A percentile compares a stretch with the other conserved stretches of the same genome.
These are phyloP conservation scores for Parnassius mnemosyne DNA, from an alignment of 2,888 invertebrate species.

Conservation along the genomic window DNA sequence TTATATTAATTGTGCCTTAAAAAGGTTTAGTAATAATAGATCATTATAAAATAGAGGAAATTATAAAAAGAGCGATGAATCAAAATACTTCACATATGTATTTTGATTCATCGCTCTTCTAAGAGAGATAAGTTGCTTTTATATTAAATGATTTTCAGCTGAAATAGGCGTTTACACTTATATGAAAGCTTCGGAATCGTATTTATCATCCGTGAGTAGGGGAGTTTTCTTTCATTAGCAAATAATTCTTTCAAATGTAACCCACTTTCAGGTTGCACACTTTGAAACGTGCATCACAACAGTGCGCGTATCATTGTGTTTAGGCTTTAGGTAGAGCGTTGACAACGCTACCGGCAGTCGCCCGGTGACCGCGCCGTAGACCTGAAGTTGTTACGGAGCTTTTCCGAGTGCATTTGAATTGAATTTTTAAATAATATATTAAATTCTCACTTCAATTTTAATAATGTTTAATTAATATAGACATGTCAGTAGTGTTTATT, in stretches of 20 bases:
- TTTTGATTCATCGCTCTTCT: too few species aligned
- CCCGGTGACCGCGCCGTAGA: conserved; percentile 42
- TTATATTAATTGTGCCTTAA: too few species aligned
- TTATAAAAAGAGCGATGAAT: too few species aligned
- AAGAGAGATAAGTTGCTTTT: too few species aligned
- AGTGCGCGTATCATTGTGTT: conserved; percentile 20
- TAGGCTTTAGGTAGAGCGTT: conserved; percentile 14
- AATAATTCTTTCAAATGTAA: conserved; percentile 23
- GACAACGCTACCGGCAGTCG: conserved; percentile 47
- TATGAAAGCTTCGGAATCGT: background rate
- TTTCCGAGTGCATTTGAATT: background rate
- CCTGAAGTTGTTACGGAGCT: conserved; percentile 5
- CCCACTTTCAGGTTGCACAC: conserved; percentile 21
- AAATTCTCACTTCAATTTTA: background rate
- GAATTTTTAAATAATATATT: background rate
- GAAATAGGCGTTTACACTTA: background rate
- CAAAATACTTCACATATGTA: too few species aligned
- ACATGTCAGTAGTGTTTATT: too few species aligned
- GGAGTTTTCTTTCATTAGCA: conserved; percentile 10
- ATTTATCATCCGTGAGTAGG: background rate
- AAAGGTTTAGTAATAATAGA: too few species aligned
- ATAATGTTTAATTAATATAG: background rate
- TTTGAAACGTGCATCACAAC: conserved; percentile 25
- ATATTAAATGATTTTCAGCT: background rate
- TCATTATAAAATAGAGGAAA: too few species aligned